Conservation (phyloP, 1,140 invertebrate genomes). For the Cotesia typhae region DNA sequence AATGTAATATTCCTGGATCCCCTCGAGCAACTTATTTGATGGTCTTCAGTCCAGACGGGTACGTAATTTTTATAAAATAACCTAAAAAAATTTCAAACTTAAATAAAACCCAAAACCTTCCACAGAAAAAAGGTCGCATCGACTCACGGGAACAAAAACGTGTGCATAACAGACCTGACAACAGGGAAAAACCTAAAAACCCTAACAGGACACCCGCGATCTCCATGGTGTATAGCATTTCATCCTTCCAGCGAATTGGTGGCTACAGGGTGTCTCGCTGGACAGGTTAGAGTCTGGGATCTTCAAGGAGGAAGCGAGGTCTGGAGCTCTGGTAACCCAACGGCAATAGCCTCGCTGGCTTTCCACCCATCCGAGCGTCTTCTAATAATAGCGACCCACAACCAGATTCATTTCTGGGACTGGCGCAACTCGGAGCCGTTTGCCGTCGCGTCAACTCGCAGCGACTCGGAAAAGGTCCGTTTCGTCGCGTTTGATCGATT, state of each 20-base stretch:
- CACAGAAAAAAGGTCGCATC: constrained; percentile 79
- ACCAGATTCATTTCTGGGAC: constrained; percentile 90
- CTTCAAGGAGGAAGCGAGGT: constrained; percentile 86
- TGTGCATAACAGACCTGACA: constrained; percentile 86
- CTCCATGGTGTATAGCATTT: constrained; percentile 91
- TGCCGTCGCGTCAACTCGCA: constrained; percentile 74
- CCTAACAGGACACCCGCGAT: constrained; percentile 85
- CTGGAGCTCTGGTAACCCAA: constrained; percentile 76
- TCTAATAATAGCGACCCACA: constrained; percentile 85
- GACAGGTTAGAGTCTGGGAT: constrained; percentile 92
- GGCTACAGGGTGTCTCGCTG: constrained; percentile 88
- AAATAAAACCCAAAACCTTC: no score
- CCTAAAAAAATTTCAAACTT: no score
- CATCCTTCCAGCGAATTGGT: constrained; percentile 87
- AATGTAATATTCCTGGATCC: constrained; percentile 78
- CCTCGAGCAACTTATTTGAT: constrained; percentile 83
- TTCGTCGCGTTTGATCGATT: constrained; percentile 86
- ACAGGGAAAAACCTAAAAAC: constrained; percentile 83
- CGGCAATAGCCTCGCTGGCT: constrained; percentile 84
- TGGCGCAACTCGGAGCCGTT: constrained; percentile 84
- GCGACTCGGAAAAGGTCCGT: constrained; percentile 80
- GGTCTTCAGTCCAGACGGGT: constrained; percentile 86
- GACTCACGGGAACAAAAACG: constrained; percentile 90
- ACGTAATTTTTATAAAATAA: constrained; percentile 44
- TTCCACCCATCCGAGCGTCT: constrained; percentile 87